Base-by-base conservation (phyloP, 2,797 vertebrate species). In the Graptemys geographica region DNA sequence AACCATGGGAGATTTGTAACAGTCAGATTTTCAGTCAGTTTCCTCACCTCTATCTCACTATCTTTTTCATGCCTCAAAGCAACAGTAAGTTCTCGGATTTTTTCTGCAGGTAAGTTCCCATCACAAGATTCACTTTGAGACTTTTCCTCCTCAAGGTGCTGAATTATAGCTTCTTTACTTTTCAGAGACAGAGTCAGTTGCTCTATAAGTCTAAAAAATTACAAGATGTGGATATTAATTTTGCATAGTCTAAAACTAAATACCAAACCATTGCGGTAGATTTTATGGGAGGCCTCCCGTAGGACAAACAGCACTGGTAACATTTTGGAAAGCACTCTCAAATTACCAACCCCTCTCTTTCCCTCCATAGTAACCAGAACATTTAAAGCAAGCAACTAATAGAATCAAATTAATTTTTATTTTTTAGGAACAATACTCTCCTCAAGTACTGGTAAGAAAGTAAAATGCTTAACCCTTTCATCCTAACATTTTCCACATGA, bases 181-280 rank as follows among this genome's bases (percentile, higher is more conserved):
- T 98, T 98, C 96, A 99, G 87, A 69, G 98, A 98, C 84, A 98
- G 96, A 95, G 96, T 98, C 95, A 99, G 98, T 91, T 99, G 98
- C 95, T 99, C 98, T 83, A 99, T 99, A 92, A 98, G 96, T 86
- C 99, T 99, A 96, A 82, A 96, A 96, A 96, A 96, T 94, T 9
- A 95, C n/a, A 97, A 95, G 89, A 97, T 92, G 88, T 95, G 93
- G 96, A 95, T 93, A 97, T 97, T 98, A 97, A 97, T 97, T 94
- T 96, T 95, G 92, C 76, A 96, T 95, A 90, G 92, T 94, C 84
- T 85, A 90, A 86, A 31, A 31, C 21, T 44, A 49, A 3, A 11
- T 80, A 78, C 52, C 52, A 72, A 93, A 57, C 9, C 49, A 84
- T 4, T 56, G 74, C 74, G 90, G 47, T 83, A 82, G 41, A 84